Base-by-base conservation (phyloP, 35 echinoderm and acorn worm species). In the Stichopus chloronotus region DNA sequence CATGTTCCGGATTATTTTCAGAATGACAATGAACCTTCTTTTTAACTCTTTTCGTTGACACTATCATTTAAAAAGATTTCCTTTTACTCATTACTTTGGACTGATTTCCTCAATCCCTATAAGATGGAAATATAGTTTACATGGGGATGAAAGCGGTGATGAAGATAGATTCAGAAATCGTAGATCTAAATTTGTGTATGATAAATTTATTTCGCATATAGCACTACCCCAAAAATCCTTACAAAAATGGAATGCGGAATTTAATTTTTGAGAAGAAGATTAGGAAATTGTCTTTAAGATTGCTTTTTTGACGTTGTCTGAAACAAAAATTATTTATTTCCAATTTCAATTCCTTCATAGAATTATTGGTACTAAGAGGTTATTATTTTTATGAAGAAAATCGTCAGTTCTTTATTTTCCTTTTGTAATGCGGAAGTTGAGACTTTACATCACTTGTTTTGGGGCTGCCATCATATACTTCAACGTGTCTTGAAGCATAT, bases 31-130 rank as follows among this genome's bases (percentile, higher is more conserved):
- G 5, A 5, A 63, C 84, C 83, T 16, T 16, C 58, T 55, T 59
- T 87, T 87, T 87, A 43, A 87, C 17, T 61, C 25, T 16, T 87
- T 87, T 87, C 58, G 83, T 87, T 16, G 7, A 23, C 11, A 61
- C 7, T 84, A 7, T n/a, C 25, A 84, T 57, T 7, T 84, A 9
- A 84, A 57, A 7, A 52, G 81, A 9, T 84, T 84, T 43, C 81
- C 81, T 9, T 84, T 84, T 84, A 84, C 81, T 84, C 5, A 55
- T 55, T 84, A 84, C 53, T 84, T 84, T 84, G 81, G 81, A n/a
- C 55, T 84, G 25, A 80, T 80, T 23, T 8, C 78, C 25, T 9
- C 78, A 17, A 80, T 80, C 25, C 78, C 78, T 20, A 80, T 8
- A 9, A 43, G 25, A 23, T 80, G 78, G 78, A 80, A 80, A 23